Evolutionary conservation across 2,113 vertebrate species (phyloP).

Genomic region (Rhipidura dahli): DNA sequence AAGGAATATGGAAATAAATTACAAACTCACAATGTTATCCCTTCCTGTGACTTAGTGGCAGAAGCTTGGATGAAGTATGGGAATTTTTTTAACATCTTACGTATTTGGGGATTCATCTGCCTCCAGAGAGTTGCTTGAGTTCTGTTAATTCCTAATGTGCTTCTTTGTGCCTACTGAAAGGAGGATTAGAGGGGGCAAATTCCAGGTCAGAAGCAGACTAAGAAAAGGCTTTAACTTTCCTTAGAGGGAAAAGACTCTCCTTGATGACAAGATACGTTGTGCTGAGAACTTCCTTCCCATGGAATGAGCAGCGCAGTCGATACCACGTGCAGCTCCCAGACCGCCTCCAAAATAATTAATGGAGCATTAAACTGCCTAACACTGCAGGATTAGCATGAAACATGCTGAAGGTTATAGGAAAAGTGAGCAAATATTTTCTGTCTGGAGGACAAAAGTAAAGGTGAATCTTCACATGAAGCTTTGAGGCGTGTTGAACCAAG

Average conservation of each 20-base stretch:
- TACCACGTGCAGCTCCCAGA: not conserved
- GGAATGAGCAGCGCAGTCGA: accelerated
- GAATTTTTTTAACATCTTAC: conserved; percentile 38
- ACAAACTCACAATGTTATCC: conserved; percentile 68
- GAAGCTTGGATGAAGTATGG: conserved; percentile 27
- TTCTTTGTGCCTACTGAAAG: not conserved
- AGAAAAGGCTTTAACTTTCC: not conserved
- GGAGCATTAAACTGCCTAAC: not conserved
- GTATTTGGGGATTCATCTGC: not conserved
- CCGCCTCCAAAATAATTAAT: not conserved
- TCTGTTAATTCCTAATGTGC: not conserved
- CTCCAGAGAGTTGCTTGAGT: not conserved
- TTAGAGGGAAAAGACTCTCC: not conserved
- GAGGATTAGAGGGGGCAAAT: not conserved
- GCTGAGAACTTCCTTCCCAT: not conserved
- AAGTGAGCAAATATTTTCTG: not conserved
- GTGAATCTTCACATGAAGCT: not conserved
- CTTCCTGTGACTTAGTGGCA: conserved; percentile 25
- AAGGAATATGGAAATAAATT: conserved; percentile 73
- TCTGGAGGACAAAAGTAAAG: not conserved
- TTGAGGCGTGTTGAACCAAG: not conserved
- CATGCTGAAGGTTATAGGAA: not conserved
- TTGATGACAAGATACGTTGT: not conserved
- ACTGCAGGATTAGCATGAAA: not conserved
- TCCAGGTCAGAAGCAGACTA: not conserved